A percentile compares a stretch with the other conserved stretches of the same genome.
Conservation (phyloP, 2,113 vertebrate genomes). For the Gorsachius goisagi region DNA sequence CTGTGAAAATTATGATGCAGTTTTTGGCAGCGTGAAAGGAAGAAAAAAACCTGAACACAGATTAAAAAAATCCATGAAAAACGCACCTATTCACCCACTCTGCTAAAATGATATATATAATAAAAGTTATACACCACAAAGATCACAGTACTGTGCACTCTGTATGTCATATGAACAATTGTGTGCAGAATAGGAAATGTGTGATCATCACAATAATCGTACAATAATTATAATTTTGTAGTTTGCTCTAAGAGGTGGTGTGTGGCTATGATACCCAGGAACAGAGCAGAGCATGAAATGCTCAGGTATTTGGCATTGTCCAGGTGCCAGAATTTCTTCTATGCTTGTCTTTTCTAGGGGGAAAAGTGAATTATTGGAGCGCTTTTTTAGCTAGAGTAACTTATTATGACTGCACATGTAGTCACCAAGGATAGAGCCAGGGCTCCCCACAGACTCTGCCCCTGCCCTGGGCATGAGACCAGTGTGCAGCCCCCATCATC, state of each 20-base stretch:
- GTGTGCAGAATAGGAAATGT: neutral
- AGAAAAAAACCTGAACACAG: neutral
- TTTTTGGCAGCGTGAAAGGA: neutral
- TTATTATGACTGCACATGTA: neutral
- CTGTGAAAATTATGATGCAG: neutral
- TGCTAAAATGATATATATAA: neutral
- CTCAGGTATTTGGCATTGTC: neutral
- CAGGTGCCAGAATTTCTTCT: neutral
- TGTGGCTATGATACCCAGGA: neutral
- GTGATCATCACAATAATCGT: neutral
- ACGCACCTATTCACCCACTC: neutral
- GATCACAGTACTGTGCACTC: neutral
- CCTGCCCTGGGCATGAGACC: neutral
- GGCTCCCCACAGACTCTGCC: neutral
- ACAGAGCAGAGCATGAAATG: neutral
- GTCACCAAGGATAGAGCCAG: neutral
- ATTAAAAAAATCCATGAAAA: neutral
- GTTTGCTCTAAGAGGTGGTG: neutral
- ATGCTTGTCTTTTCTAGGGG: neutral
- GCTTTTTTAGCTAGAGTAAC: neutral
- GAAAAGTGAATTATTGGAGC: neutral
- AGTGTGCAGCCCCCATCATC: neutral
- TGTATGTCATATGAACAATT: neutral
- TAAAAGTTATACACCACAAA: neutral
- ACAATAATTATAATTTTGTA: neutral